Evolutionary conservation across 2,113 vertebrate genomes (phyloP).

Genomic region (Fulica atra): DNA sequence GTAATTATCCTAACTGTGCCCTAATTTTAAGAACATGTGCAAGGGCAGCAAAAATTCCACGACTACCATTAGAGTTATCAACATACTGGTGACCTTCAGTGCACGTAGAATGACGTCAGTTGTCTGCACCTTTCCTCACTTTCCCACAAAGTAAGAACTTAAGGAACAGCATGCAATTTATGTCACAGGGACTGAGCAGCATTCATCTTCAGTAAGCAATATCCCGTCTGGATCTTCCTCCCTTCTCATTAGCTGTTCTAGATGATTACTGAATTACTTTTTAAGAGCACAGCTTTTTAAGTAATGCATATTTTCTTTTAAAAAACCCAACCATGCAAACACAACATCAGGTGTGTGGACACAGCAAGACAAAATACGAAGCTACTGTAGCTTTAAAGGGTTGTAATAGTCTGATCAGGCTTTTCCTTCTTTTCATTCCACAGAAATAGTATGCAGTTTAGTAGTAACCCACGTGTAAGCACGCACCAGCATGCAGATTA

Average conservation of each 20-base stretch:
- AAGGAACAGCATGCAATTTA: not conserved
- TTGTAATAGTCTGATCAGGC: not conserved
- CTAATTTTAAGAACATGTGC: not conserved
- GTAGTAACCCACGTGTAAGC: not conserved
- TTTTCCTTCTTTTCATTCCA: not conserved
- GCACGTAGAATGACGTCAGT: not conserved
- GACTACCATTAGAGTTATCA: not conserved
- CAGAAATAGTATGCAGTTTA: not conserved
- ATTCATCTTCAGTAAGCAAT: not conserved
- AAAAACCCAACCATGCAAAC: not conserved
- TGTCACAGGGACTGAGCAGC: not conserved
- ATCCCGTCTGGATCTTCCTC: not conserved
- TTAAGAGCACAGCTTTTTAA: not conserved
- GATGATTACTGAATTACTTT: not conserved
- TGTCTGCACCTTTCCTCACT: not conserved
- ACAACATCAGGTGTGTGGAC: fast-evolving
- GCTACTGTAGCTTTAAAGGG: not conserved
- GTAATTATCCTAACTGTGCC: not conserved
- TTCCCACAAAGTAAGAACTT: not conserved
- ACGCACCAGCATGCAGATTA: not conserved
- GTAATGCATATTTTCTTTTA: not conserved
- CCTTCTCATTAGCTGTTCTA: not conserved
- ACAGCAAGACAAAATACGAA: not conserved
- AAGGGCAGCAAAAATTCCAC: not conserved
- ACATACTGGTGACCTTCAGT: not conserved